Percentiles rank a stretch among this genome's conserved stretches.
These are phyloP conservation scores for Notolabrus celidotus DNA, from an alignment of 2,797 vertebrate species.

Conservation along the genomic window DNA sequence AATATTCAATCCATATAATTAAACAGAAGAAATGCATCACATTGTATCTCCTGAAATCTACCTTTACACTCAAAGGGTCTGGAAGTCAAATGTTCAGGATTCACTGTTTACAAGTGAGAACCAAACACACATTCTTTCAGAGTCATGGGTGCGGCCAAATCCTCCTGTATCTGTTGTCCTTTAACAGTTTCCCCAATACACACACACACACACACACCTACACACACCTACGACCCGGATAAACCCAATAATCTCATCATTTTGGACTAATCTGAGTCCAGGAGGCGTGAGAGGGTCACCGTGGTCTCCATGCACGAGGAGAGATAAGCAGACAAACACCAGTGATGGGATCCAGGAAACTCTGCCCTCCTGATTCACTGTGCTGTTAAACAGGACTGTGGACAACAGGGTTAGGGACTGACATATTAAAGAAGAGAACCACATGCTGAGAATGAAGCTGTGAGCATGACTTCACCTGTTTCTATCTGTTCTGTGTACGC, in stretches of 20 bases:
- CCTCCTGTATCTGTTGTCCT: not conserved
- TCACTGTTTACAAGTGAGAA: conserved; percentile 10
- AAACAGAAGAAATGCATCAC: too few species aligned
- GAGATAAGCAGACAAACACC: conserved; percentile 6
- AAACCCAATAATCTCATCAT: conserved; percentile 18
- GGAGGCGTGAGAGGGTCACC: not conserved
- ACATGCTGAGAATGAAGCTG: not conserved
- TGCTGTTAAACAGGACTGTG: not conserved
- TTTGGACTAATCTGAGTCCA: conserved; percentile 22
- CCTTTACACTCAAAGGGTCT: too few species aligned
- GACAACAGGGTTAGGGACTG: not conserved
- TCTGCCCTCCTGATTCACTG: conserved; percentile 3
- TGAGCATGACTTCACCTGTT: too few species aligned
- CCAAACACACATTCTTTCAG: not conserved
- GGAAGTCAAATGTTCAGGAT: too few species aligned
- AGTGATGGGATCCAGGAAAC: conserved; percentile 8
- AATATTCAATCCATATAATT: too few species aligned
- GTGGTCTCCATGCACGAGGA: not conserved
- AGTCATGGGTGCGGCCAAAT: not conserved
- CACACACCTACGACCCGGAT: not conserved
- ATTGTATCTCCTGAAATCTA: too few species aligned
- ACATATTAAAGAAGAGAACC: not conserved
- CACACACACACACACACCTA: not conserved
- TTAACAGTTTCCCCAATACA: not conserved
- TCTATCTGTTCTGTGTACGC: not conserved